Evolutionary conservation across 2,888 invertebrate species (phyloP).

Genomic region (Cheilosia impressa): DNA sequence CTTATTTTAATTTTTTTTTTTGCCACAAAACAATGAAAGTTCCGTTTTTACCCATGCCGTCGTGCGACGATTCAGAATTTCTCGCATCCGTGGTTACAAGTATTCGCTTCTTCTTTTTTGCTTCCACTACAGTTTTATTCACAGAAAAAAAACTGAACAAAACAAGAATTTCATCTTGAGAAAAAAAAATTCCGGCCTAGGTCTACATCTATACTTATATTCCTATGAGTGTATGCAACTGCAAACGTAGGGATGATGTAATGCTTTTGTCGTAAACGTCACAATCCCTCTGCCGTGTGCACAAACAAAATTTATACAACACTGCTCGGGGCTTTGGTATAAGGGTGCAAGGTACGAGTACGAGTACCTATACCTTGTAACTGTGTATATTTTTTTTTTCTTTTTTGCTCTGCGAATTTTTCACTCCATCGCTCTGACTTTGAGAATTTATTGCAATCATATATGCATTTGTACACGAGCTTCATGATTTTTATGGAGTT

Average conservation of each 20-base stretch:
- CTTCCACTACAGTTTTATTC: slow-evolving; percentile 16
- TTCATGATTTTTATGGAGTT: slow-evolving; percentile 66
- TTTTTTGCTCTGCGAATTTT: not conserved
- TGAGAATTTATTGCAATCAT: slow-evolving; percentile 66
- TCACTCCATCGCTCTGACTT: slow-evolving; percentile 32
- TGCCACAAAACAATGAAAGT: slow-evolving; percentile 63
- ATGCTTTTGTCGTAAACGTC: slow-evolving; percentile 62
- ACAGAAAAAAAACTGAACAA: slow-evolving; percentile 29
- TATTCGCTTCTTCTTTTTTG: slow-evolving; percentile 28
- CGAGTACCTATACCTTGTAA: slow-evolving; percentile 55
- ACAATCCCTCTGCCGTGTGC: slow-evolving; percentile 45
- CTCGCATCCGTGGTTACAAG: slow-evolving; percentile 72
- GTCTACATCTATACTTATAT: slow-evolving; percentile 24
- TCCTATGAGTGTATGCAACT: slow-evolving; percentile 37
- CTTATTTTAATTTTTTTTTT: slow-evolving; percentile 26
- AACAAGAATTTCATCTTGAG: slow-evolving; percentile 49
- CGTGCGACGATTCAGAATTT: slow-evolving; percentile 55
- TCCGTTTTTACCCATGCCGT: slow-evolving; percentile 31
- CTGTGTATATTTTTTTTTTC: slow-evolving; percentile 6
- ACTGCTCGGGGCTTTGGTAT: not conserved
- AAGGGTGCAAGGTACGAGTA: slow-evolving; percentile 15
- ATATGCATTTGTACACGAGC: slow-evolving; percentile 62
- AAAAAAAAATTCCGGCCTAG: slow-evolving; percentile 42
- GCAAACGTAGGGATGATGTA: slow-evolving; percentile 65
- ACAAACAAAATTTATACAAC: not conserved